A percentile compares a stretch with the other conserved stretches of the same genome.
Evolutionary conservation across 2,113 vertebrate species (phyloP).

Genomic region (Otolemur garnettii): DNA sequence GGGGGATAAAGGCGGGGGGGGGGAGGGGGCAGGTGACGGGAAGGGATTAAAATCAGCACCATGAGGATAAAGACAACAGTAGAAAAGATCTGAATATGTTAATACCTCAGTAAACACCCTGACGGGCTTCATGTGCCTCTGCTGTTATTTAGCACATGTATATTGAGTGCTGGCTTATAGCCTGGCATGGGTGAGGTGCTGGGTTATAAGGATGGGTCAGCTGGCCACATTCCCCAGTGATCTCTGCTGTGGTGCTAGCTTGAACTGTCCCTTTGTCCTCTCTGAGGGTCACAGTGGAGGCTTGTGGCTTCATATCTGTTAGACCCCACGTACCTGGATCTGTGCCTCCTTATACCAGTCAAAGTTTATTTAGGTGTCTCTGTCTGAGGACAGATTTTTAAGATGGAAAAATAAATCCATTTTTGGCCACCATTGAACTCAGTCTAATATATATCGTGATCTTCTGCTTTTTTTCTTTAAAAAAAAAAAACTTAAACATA

Average conservation of each 20-base stretch:
- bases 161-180: background rate
- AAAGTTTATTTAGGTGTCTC: conserved; percentile 62
- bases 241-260: background rate
- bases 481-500: background rate
- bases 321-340: background rate
- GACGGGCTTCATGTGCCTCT: background rate
- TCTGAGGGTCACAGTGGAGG: background rate
- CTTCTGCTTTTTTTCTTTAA: background rate
- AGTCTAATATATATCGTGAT: background rate
- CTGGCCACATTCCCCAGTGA: background rate
- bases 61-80: background rate
- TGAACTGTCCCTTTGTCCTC: background rate
- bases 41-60: background rate
- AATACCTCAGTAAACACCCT: background rate
- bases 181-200: background rate
- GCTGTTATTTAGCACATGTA: background rate
- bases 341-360: conserved; percentile 31
- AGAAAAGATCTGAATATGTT: background rate
- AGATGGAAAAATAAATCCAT: background rate
- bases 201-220: background rate
- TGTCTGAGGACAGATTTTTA: conserved; percentile 53
- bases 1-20: too few relatives aligned
- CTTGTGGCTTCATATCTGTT: background rate
- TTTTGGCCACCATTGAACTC: background rate
- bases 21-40: too few relatives aligned